Evolutionary conservation across 2,888 invertebrate genomes (phyloP), one percentile per base, ranked within the genome.

Genomic region (Orchestes rusci): DNA sequence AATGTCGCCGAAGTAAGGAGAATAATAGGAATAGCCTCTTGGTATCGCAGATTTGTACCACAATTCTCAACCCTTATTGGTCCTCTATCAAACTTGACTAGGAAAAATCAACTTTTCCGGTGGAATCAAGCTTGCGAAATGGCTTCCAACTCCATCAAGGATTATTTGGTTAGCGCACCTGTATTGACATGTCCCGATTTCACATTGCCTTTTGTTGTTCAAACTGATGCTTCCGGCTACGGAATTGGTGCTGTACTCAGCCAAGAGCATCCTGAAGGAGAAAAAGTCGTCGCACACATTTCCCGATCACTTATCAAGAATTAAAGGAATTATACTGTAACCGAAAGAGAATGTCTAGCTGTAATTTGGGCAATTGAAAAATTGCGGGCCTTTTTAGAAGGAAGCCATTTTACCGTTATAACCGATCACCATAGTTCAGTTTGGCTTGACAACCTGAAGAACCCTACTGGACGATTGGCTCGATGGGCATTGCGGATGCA

Each of bases 231-330:
- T 10, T 53, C 53, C 3, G 38, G 44, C 17, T 19, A 18, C 3
- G 61, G 56, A 2, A 4, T 64, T 3, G 60, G 58, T 1, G 58
- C 52, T 5, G 56, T 65, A 1, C 35, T 56, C 2, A 45, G 28
- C 13, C 53, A 53, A 43, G 32, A 42, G 19, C 29, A 41, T 3
- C 44, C 47, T n/a, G 53, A 46, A n/a, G 16, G 34, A 4, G 55
- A 56, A 35, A 32, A 39, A n/a, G 31, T 38, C 3, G 41, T 53
- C 10, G 43, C 48, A 2, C 52, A 45, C 39, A 31, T 23, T 10
- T 23, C 23, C 10, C 5, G 23, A 10, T 23, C 23, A 23, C 23
- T 23, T 7, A 23, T 7, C 23, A 23, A 23, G 23, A 23, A 23
- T 23, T 5, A 23, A 23, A 23, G 23, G 10, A 5, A 23, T 23